phyloP scores from a whole-genome alignment of 2,888 invertebrate species.

The Conomelus anceps region DNA sequence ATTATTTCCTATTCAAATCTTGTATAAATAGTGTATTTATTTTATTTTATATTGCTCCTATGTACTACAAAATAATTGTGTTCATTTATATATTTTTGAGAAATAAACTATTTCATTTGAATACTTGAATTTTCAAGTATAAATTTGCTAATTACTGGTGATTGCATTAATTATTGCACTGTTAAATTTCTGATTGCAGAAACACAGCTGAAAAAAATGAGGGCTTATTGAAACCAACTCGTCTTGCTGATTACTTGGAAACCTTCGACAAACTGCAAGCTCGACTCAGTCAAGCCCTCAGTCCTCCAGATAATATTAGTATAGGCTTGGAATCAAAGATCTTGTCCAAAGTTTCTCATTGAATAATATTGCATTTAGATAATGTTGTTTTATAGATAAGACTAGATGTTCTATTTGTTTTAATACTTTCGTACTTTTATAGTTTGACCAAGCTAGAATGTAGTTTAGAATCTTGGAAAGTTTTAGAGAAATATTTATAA shows the following conservation, averaged over 20 bases:
- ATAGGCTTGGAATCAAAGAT: background rate
- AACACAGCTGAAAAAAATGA: background rate
- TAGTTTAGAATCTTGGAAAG: background rate
- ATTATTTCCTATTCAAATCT: too few species aligned
- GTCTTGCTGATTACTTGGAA: constrained; percentile 19
- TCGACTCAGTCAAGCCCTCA: constrained; percentile 9
- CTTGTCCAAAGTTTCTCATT: background rate
- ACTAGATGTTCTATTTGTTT: background rate
- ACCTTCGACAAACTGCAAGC: constrained; percentile 18
- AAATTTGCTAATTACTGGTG: background rate
- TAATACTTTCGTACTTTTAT: background rate
- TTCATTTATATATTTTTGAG: too few species aligned
- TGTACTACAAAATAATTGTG: too few species aligned
- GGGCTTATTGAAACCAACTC: constrained; percentile 7
- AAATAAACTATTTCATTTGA: too few species aligned
- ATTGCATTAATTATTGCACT: background rate
- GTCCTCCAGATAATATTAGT: background rate
- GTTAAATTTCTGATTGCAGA: background rate
- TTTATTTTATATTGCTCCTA: too few species aligned
- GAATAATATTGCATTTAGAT: background rate
- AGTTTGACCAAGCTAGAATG: background rate
- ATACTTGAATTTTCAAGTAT: background rate
- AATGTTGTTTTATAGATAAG: background rate
- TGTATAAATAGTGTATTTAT: too few species aligned
- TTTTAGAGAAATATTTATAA: background rate